phyloP scores from a whole-genome alignment of 2,797 vertebrate genomes.

The Natrix natrix region DNA sequence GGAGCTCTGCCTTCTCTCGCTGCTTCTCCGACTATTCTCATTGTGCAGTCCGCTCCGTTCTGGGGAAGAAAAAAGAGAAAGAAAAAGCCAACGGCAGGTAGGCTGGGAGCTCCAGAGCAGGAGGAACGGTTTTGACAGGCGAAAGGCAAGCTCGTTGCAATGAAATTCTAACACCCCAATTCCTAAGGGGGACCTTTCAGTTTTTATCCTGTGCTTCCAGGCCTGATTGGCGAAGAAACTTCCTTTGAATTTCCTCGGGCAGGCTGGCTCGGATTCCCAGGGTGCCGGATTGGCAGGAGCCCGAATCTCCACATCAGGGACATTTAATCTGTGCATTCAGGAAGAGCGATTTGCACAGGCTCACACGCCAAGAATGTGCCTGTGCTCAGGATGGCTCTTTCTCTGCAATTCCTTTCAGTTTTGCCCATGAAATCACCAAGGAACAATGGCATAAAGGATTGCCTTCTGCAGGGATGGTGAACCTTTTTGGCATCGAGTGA shows the following conservation, averaged over 20 bases:
- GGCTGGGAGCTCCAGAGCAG: background rate
- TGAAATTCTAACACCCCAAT: constrained; percentile 2
- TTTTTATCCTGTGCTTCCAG: background rate
- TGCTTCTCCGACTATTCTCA: background rate
- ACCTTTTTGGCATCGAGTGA: no score
- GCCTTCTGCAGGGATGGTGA: background rate
- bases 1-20: background rate
- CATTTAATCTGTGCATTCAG: background rate
- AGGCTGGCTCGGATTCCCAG: background rate
- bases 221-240: constrained; percentile 1
- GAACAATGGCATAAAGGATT: background rate
- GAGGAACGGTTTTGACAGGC: constrained; percentile 17
- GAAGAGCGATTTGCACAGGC: background rate
- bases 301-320: background rate
- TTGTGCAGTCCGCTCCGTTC: background rate
- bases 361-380: background rate
- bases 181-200: background rate
- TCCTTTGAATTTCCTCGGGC: constrained; percentile 7
- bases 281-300: background rate
- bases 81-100: background rate
- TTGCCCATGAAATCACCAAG: background rate
- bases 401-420: background rate
- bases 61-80: background rate
- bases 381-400: background rate
- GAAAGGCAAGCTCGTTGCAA: background rate